Evolutionary conservation across 2,888 invertebrate genomes (phyloP).

Genomic region (Uloborus plumipes): DNA sequence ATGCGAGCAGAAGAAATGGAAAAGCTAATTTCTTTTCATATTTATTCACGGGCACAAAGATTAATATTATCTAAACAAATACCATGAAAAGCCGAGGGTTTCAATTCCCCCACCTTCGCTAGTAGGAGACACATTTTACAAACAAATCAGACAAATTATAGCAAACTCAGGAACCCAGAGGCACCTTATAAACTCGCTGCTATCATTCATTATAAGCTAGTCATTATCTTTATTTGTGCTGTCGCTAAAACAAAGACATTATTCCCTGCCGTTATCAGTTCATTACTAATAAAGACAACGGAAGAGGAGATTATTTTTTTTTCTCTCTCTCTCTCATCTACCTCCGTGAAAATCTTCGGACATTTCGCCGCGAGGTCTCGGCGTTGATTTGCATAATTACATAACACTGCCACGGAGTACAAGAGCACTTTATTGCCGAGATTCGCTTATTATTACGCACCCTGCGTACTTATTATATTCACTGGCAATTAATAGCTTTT

Average conservation of each 20-base stretch:
- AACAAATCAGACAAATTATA: too few species aligned
- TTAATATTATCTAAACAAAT: too few species aligned
- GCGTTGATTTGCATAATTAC: constrained; percentile 1
- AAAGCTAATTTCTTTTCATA: too few species aligned
- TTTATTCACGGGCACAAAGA: too few species aligned
- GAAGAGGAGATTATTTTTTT: not conserved
- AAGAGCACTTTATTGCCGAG: not conserved
- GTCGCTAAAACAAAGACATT: constrained; percentile 7
- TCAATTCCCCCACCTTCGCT: too few species aligned
- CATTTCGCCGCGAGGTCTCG: constrained; percentile 1
- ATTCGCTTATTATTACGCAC: not conserved
- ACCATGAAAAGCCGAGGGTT: too few species aligned
- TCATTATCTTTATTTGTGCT: constrained; percentile 6
- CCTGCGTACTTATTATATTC: not conserved
- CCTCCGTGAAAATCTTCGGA: not conserved
- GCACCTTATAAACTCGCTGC: not conserved
- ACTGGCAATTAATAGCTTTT: not conserved
- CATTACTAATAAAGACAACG: constrained; percentile 11
- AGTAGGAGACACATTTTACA: too few species aligned
- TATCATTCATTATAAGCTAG: constrained; percentile 1
- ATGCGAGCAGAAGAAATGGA: too few species aligned
- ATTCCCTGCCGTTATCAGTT: constrained; percentile 4
- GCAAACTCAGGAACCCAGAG: not conserved
- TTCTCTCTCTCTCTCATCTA: not conserved
- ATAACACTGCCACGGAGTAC: not conserved